Evolutionary conservation across 1,140 invertebrate species (phyloP).

Genomic region (Nasonia longicornis): DNA sequence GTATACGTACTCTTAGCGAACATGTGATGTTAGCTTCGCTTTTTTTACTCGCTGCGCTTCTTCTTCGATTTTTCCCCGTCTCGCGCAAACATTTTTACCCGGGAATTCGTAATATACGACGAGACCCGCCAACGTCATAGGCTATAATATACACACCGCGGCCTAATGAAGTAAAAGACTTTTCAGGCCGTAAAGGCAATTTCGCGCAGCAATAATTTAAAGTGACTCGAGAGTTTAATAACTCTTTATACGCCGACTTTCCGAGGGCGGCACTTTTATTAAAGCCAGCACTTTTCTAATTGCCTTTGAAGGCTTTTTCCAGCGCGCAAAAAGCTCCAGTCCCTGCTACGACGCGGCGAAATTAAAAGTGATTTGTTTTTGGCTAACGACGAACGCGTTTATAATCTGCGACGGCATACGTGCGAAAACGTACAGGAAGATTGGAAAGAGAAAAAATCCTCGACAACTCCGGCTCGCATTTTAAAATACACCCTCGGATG

Average conservation of each 20-base stretch:
- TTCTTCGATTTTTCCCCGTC: background rate
- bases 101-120: conserved; percentile 33
- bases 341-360: background rate
- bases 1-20: conserved; percentile 24
- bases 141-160: background rate
- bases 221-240: conserved; percentile 39
- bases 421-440: background rate
- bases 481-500: conserved; percentile 8
- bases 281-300: conserved; percentile 16
- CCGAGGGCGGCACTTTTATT: conserved; percentile 7
- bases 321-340: background rate
- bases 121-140: background rate
- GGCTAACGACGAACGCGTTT: background rate
- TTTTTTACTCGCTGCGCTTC: background rate
- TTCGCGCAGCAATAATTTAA: conserved; percentile 38
- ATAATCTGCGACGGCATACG: background rate
- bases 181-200: conserved; percentile 27
- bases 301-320: conserved; percentile 3
- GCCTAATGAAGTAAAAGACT: conserved; percentile 41
- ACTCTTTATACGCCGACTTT: conserved; percentile 19
- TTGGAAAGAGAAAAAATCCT: background rate
- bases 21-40: conserved; percentile 16
- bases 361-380: background rate
- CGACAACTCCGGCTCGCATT: background rate
- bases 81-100: too few species aligned